A percentile compares a stretch with the other conserved stretches of the same genome.
These are phyloP conservation scores for Pseudopodoces humilis DNA, from an alignment of 2,113 vertebrate genomes.

Conservation along the genomic window DNA sequence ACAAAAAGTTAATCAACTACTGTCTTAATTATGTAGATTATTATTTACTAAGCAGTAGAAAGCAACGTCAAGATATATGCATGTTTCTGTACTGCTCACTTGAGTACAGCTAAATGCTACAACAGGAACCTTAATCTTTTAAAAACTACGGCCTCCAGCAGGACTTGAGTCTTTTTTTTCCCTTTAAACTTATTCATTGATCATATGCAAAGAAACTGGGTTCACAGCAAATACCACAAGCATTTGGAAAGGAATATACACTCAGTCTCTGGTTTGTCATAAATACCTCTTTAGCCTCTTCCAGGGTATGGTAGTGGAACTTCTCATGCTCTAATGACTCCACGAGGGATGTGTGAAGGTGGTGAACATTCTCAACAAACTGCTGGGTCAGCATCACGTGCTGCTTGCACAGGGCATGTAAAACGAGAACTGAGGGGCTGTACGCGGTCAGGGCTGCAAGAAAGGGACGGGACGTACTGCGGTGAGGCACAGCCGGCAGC, in stretches of 20 bases:
- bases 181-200: background rate
- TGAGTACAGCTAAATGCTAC: background rate
- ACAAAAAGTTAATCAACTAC: background rate
- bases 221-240: background rate
- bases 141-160: background rate
- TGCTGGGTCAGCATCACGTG: constrained; percentile 79
- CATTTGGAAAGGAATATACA: accelerated
- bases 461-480: accelerated
- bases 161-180: background rate
- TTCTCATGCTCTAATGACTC: constrained; percentile 74
- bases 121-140: background rate
- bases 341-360: constrained; percentile 76
- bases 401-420: constrained; percentile 84
- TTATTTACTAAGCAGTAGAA: background rate
- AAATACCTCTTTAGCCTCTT: constrained; percentile 84
- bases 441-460: constrained; percentile 73
- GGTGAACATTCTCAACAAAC: constrained; percentile 74
- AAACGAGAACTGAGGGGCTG: constrained; percentile 69
- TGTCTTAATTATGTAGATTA: background rate
- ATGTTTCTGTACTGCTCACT: background rate
- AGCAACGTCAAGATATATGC: background rate
- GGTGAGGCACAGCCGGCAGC: background rate
- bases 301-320: constrained; percentile 88
- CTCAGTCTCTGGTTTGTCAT: accelerated
- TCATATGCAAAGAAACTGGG: background rate